A percentile compares a stretch with the other conserved stretches of the same genome.
Evolutionary conservation across 64 coral and sea anemone species (phyloP).

Genomic region (Exaiptasia diaphana): DNA sequence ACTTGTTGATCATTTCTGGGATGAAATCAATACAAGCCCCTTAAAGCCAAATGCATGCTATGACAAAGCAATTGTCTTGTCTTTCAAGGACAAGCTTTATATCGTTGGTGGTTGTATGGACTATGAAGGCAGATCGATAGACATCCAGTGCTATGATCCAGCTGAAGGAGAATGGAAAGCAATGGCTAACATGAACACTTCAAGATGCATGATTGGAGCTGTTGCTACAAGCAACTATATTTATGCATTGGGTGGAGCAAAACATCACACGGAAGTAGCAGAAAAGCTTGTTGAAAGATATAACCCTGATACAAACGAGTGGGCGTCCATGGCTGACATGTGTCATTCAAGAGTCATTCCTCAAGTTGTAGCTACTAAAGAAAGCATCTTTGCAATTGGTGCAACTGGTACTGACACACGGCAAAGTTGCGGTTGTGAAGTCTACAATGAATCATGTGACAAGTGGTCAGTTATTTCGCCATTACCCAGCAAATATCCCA

Average conservation of each 20-base stretch:
- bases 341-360: neutral
- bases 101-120: conserved; percentile 37
- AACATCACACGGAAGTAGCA: neutral
- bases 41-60: neutral
- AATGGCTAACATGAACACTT: neutral
- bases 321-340: conserved; percentile 35
- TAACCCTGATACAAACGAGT: conserved; percentile 27
- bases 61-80: neutral
- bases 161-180: conserved; percentile 15
- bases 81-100: conserved; percentile 42
- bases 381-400: conserved; percentile 36
- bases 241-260: conserved; percentile 44
- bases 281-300: conserved; percentile 51
- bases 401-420: neutral
- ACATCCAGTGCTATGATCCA: conserved; percentile 54
- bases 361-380: conserved; percentile 15
- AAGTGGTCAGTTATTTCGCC: conserved; percentile 59
- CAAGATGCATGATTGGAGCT: conserved; percentile 21
- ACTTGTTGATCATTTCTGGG: neutral
- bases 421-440: conserved; percentile 18
- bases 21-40: neutral
- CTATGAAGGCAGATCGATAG: neutral
- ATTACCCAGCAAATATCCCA: conserved; percentile 21
- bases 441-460: conserved; percentile 39
- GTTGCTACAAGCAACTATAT: conserved; percentile 21